These are phyloP conservation scores for Nyctibius bracteatus DNA, from an alignment of 2,113 vertebrate genomes.

Conservation along the genomic window DNA sequence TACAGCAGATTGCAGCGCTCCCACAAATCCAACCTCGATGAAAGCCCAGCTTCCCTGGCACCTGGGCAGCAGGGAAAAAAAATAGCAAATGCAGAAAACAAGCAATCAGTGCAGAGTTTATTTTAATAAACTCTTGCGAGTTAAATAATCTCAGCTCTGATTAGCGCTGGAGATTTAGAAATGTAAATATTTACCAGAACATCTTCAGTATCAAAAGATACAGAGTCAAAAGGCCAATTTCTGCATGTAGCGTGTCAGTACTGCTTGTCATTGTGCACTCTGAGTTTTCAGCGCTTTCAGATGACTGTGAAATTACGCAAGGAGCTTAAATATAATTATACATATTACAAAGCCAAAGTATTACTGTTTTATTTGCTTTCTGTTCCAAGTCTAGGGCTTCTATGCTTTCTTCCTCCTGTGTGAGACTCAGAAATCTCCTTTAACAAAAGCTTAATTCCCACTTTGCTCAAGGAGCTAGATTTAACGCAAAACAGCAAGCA, in stretches of 20 bases:
- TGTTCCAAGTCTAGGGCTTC: background rate
- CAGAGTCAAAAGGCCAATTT: slow-evolving; percentile 14
- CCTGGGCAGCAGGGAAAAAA: background rate
- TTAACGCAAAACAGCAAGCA: background rate
- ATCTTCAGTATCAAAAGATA: slow-evolving; percentile 21
- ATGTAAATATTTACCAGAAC: slow-evolving; percentile 51
- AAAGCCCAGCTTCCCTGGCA: background rate
- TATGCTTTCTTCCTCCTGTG: background rate
- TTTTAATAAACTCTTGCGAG: slow-evolving; percentile 14
- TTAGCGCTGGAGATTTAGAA: slow-evolving; percentile 37
- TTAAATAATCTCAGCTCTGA: slow-evolving; percentile 32
- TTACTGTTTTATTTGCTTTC: slow-evolving; percentile 3
- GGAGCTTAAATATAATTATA: background rate
- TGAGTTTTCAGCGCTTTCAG: background rate
- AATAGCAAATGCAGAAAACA: background rate
- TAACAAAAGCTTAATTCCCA: background rate
- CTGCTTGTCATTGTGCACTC: background rate
- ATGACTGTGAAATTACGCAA: background rate
- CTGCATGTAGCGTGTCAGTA: background rate
- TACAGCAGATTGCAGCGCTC: fast-evolving
- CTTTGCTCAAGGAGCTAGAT: background rate
- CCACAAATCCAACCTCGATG: background rate
- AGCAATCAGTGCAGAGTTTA: background rate
- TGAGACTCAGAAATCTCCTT: background rate
- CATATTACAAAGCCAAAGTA: background rate